Evolutionary conservation across 2,888 invertebrate species (phyloP), one percentile per base, ranked within the genome.

Genomic region (Macroteleia sp.): DNA sequence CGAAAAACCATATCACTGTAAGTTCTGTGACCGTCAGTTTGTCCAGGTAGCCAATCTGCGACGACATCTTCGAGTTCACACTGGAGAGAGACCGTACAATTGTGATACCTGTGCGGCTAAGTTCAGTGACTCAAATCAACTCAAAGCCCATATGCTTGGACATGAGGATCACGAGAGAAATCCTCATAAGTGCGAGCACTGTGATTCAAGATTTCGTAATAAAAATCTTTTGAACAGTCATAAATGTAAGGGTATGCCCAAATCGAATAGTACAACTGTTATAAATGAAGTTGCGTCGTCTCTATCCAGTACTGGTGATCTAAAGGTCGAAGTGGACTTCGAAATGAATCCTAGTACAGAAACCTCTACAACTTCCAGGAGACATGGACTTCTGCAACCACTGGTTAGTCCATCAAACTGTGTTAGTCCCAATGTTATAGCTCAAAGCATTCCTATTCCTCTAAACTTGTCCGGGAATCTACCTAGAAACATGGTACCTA

Each of bases 21-120:
- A 95, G 57, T 97, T 97, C 91, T 98, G 98, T 92, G 97, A 97
- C 81, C 94, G 97, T 1, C 96, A 97, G 89, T 98, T 98, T 91
- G 97, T 98, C 32, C 98, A 98, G 91, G 97, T 98, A 34, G 98
- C 98, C 10, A 98, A 98, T 90, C 93, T 98, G 32, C 93, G 98
- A 4, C 94, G 98, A 6, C 98, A 98, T 87, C 92, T 97, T 36
- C 94, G 97, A 57, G 97, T 97, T 0, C 98, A 98, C 91, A 98
- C 98, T 0, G 97, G 97, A 1, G 97, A 98, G 91, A 93, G 96
- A 14, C 97, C 97, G 0, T 98, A 97, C 91, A 95, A n/a, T n/a
- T n/a, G n/a, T n/a, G n/a, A n/a, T n/a, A n/a, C n/a, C n/a, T 95
- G 9, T 98, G 97, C 91, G 1, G 6, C 25, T 25, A 25, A 3